Evolutionary conservation across 2,113 vertebrate genomes (phyloP).

Genomic region (Bothrops jararaca): DNA sequence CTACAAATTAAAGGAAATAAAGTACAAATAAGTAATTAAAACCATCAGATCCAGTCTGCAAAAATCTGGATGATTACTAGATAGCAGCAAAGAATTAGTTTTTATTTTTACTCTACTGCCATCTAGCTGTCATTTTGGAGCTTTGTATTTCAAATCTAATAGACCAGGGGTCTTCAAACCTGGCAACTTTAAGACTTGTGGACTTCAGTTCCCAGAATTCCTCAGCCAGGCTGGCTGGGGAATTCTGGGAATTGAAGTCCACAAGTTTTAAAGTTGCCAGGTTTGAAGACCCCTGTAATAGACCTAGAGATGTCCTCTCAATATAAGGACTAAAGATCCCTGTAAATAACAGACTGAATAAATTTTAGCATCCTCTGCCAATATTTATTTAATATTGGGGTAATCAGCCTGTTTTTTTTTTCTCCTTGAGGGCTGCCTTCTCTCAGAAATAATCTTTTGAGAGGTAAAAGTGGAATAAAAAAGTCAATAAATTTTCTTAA

Average conservation of each 20-base stretch:
- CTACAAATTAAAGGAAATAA: background rate
- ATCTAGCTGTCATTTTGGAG: background rate
- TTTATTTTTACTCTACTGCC: background rate
- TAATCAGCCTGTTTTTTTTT: background rate
- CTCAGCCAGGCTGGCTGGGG: too few relatives aligned
- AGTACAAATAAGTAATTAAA: background rate
- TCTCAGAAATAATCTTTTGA: background rate
- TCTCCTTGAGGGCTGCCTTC: background rate
- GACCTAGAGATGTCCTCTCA: too few relatives aligned
- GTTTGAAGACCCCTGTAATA: too few relatives aligned
- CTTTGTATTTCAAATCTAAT: background rate
- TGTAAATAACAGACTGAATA: background rate
- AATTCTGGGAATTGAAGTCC: too few relatives aligned
- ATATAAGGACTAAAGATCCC: background rate
- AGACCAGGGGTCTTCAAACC: background rate
- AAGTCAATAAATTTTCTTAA: background rate
- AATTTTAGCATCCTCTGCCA: background rate
- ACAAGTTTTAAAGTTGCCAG: too few relatives aligned
- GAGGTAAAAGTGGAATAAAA: background rate
- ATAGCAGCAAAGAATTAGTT: background rate
- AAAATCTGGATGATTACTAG: background rate
- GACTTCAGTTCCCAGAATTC: too few relatives aligned
- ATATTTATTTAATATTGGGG: background rate
- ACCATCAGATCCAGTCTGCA: background rate
- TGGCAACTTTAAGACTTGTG: too few relatives aligned